Evolutionary conservation across 1,140 invertebrate species (phyloP).

Genomic region (Chrysoperla carnea): DNA sequence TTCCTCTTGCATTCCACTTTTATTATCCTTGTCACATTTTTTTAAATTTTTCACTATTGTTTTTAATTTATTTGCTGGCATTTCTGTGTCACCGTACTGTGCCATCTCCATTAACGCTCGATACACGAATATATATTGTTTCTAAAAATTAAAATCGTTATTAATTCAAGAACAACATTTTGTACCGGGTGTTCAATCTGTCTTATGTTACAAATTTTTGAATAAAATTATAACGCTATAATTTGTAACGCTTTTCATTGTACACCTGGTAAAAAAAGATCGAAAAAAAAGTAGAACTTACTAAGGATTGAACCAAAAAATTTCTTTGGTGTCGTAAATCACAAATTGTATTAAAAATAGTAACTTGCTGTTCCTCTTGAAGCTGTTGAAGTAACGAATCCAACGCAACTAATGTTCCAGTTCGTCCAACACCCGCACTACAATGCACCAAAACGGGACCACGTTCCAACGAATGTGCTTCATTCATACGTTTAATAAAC

Average conservation of each 20-base stretch:
- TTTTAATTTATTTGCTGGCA: constrained; percentile 51
- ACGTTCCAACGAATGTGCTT: constrained; percentile 64
- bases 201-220: too few species aligned
- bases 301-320: constrained; percentile 81
- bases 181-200: background rate
- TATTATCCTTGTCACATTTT: constrained; percentile 41
- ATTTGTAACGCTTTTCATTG: too few species aligned
- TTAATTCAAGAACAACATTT: constrained; percentile 2
- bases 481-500: constrained; percentile 78
- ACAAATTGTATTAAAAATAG: constrained; percentile 80
- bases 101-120: constrained; percentile 83
- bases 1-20: constrained; percentile 58
- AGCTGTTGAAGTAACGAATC: constrained; percentile 78
- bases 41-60: constrained; percentile 48
- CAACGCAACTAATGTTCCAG: constrained; percentile 77
- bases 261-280: background rate
- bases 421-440: constrained; percentile 81
- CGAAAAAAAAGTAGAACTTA: constrained; percentile 22
- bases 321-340: constrained; percentile 79
- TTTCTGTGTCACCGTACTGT: constrained; percentile 87
- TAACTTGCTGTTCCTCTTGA: constrained; percentile 58
- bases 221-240: too few species aligned
- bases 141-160: constrained; percentile 35
- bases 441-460: constrained; percentile 82
- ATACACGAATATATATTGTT: constrained; percentile 97